Percentiles rank a stretch among this genome's conserved stretches.
phyloP scores from a whole-genome alignment of 2,888 invertebrate species.

The Philereme transversata region DNA sequence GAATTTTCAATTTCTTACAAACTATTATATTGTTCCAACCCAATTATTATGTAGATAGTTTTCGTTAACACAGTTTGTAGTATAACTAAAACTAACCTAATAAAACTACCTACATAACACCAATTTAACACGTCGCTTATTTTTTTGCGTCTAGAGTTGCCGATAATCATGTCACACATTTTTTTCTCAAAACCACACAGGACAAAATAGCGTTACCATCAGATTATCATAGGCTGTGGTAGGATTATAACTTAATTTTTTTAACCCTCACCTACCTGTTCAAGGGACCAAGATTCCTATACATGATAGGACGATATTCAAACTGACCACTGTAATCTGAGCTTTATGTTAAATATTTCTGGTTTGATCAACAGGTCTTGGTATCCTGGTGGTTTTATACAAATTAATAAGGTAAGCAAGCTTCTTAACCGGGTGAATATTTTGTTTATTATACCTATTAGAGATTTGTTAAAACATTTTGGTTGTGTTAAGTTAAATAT shows the following conservation, averaged over 20 bases:
- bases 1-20: too few species aligned
- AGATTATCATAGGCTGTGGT: conserved; percentile 81
- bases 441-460: conserved; percentile 82
- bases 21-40: neutral
- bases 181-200: conserved; percentile 81
- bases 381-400: conserved; percentile 54
- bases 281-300: conserved; percentile 64
- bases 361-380: conserved; percentile 33
- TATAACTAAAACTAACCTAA: too few species aligned
- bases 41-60: too few species aligned
- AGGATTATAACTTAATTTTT: conserved; percentile 82
- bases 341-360: conserved; percentile 23
- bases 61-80: too few species aligned
- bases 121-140: conserved; percentile 55
- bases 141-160: conserved; percentile 68
- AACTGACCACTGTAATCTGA: conserved; percentile 57
- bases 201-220: conserved; percentile 83
- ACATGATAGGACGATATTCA: conserved; percentile 61
- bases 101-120: neutral
- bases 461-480: conserved; percentile 81
- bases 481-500: conserved; percentile 71
- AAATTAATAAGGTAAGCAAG: conserved; percentile 80
- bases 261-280: conserved; percentile 75
- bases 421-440: conserved; percentile 81
- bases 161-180: conserved; percentile 83